Conservation (phyloP, 2,797 vertebrate species). For the Crenichthys baileyi region DNA sequence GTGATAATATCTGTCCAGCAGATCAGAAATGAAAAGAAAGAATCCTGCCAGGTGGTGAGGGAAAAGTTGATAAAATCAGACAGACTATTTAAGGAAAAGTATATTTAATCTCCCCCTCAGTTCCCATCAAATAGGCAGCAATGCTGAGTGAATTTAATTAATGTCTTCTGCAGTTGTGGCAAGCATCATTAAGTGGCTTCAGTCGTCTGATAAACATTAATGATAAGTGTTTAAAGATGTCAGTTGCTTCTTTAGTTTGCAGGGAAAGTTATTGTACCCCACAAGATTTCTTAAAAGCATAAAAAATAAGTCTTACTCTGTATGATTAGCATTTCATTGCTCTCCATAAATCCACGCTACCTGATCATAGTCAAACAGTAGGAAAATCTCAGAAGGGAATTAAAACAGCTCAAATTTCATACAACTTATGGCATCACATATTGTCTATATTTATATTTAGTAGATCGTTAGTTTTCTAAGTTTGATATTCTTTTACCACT, state of each 20-base stretch:
- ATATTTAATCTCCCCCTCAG: conserved; percentile 35
- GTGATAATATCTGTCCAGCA: conserved; percentile 61
- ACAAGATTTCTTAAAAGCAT: not conserved
- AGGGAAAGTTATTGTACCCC: not conserved
- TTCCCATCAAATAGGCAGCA: conserved; percentile 46
- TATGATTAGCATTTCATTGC: not conserved
- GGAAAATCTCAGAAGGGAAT: not conserved
- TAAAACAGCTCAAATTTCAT: not conserved
- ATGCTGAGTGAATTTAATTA: conserved; percentile 56
- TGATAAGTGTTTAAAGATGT: conserved; percentile 38
- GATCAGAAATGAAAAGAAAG: conserved; percentile 61
- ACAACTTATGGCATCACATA: not conserved
- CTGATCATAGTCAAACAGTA: not conserved
- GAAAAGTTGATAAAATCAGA: conserved; percentile 49
- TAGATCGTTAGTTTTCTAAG: not conserved
- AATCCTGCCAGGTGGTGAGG: conserved; percentile 43
- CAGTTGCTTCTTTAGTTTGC: conserved; percentile 18
- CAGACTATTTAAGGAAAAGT: conserved; percentile 56
- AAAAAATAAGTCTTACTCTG: not conserved
- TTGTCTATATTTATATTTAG: not conserved
- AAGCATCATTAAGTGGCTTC: conserved; percentile 24
- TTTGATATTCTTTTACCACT: not conserved
- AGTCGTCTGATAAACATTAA: conserved; percentile 31
- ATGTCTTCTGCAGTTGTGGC: conserved; percentile 30
- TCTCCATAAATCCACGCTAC: not conserved